These are phyloP conservation scores for Orthonevra nobilis DNA, from an alignment of 2,888 invertebrate species.

Conservation along the genomic window DNA sequence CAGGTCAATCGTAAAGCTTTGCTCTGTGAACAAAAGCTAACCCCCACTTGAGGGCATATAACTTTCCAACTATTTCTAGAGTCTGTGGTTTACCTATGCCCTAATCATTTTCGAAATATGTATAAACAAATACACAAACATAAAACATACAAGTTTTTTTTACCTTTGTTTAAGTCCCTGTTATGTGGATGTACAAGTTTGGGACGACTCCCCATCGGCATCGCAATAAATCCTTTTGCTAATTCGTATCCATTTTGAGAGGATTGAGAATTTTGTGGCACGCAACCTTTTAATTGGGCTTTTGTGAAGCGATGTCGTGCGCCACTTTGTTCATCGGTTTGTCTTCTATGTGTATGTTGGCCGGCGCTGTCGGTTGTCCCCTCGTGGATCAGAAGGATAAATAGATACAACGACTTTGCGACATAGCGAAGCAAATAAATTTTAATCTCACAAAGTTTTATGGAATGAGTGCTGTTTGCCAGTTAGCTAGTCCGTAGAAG, in stretches of 20 bases:
- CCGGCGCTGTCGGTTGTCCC: slow-evolving; percentile 37
- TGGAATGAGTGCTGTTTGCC: slow-evolving; percentile 59
- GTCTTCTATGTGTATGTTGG: slow-evolving; percentile 22
- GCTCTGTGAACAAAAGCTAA: slow-evolving; percentile 38
- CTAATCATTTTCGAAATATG: slow-evolving; percentile 40
- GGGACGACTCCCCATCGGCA: slow-evolving; percentile 54
- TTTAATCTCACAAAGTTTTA: slow-evolving; percentile 62
- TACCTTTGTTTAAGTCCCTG: slow-evolving; percentile 48
- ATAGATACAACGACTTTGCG: slow-evolving; percentile 65
- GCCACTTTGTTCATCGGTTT: slow-evolving; percentile 68
- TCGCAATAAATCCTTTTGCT: slow-evolving; percentile 70
- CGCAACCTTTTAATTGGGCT: slow-evolving; percentile 73
- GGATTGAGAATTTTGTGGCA: slow-evolving; percentile 71
- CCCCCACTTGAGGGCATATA: slow-evolving; percentile 49
- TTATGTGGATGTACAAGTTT: slow-evolving; percentile 44
- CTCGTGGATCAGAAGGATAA: slow-evolving; percentile 58
- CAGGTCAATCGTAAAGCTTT: slow-evolving; percentile 40
- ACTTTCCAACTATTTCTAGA: slow-evolving; percentile 65
- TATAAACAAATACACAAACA: slow-evolving; percentile 53
- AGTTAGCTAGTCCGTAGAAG: slow-evolving; percentile 52
- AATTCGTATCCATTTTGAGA: slow-evolving; percentile 70
- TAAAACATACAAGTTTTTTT: neutral
- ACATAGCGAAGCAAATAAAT: slow-evolving; percentile 65
- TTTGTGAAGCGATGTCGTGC: slow-evolving; percentile 71
- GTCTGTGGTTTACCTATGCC: slow-evolving; percentile 58